Conservation (phyloP, 1,140 invertebrate species). For the Pissodes strobi region DNA sequence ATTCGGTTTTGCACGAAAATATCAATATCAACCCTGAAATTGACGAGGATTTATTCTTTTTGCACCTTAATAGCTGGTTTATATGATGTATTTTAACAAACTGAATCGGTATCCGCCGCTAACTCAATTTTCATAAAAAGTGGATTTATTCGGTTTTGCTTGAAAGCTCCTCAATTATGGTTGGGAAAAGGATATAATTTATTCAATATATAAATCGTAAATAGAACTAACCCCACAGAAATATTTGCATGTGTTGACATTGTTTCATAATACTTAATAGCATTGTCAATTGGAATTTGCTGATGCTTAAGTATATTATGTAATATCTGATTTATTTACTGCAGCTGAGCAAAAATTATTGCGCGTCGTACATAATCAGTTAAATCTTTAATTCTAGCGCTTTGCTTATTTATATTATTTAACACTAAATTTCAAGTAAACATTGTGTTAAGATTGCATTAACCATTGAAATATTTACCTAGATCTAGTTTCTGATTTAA, state of each 20-base stretch:
- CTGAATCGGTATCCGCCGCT: too few relatives aligned
- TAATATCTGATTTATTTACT: background rate
- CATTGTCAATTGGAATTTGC: background rate
- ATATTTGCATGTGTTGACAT: background rate
- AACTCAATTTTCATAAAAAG: too few relatives aligned
- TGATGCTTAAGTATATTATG: background rate
- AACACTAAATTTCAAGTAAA: background rate
- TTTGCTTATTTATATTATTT: background rate
- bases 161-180: too few relatives aligned
- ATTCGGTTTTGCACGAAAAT: too few relatives aligned
- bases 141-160: too few relatives aligned
- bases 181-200: background rate
- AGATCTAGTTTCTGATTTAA: background rate
- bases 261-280: background rate
- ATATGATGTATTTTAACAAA: too few relatives aligned
- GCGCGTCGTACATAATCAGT: background rate
- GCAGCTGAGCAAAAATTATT: background rate
- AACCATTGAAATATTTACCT: background rate
- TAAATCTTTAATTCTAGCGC: too few relatives aligned
- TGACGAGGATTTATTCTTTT: too few relatives aligned
- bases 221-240: background rate
- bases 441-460: background rate
- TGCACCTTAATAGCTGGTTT: too few relatives aligned
- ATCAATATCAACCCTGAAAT: too few relatives aligned
- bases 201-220: background rate